Evolutionary conservation across 1,140 invertebrate species (phyloP), one percentile per base, ranked within the genome.

Genomic region (Drosophila willistoni): DNA sequence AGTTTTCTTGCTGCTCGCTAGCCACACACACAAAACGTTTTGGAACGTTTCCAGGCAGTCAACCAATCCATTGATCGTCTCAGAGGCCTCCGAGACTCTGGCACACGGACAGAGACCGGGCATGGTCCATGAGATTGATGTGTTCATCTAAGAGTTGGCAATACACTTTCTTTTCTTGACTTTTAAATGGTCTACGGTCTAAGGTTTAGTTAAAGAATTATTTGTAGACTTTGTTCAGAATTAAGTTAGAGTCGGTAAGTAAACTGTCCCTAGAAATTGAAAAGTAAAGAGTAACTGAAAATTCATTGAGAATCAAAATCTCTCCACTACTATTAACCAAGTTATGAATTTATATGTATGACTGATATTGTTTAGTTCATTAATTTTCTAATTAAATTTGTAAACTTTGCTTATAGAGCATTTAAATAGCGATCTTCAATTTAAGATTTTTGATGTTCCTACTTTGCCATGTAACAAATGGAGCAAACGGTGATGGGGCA

Each of bases 41-140:
- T 86, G 82, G 84, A 83, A 79, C 65, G 60, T 64, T 89, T 86
- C 79, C 83, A 86, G 83, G 55, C 75, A 55, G 47, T 34, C 62
- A 25, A 59, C 73, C 63, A 61, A 63, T 29, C 29, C 29, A 29
- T 68, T 69, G 64, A 74, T 72, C 51, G 67, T 39, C 56, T 34
- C 2, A 7, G 44, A 51, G 70, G 62, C 70, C 74, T 61, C 64
- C 66, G 56, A 67, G 64, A 10, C 9, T 12, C 34, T 9, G 34
- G 34, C 34, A 64, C 71, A 55, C 68, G 19, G 39, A 22, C 14
- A 57, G 12, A 22, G 34, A 22, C 57, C 59, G n/a, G 25, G 19
- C 71, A 55, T 55, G 51, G 29, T 10, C 22, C 47, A 64, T 64
- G 39, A 65, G 82, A 82, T 61, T 82, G 77, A 71, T 72, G 66